Base-by-base conservation (phyloP, 2,113 vertebrate genomes). In the Monarcha castaneiventris region DNA sequence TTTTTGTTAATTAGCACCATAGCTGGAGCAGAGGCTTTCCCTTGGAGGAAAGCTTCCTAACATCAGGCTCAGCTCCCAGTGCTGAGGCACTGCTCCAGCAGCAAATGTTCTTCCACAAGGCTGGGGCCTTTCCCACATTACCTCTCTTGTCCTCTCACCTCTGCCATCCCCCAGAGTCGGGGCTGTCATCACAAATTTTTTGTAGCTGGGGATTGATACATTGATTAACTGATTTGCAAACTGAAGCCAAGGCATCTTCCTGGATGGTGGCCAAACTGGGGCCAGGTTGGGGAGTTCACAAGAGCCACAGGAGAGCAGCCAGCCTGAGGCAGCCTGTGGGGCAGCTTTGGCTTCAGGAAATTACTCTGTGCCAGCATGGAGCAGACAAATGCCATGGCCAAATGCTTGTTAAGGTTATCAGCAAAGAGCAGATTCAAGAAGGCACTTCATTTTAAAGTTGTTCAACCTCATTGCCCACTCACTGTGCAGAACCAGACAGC, bases 51-150 rank as follows among this genome's bases (percentile, higher is more conserved):
- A 44, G 10, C 44, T 87, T 89, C 48, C 37, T 26, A 79, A 44
- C 2, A 0, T 32, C 30, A 46, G 78, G 74, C 32, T 73, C 41
- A n/a, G 16, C 17, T 79, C 56, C 10, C 58, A 49, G 25, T 1
- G 0, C 30, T 43, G 30, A 91, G 52, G 15, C 0, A 0, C 21
- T 63, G 8, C 16, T 64, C 35, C 54, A 46, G 41, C 1, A 3
- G 32, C 49, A 91, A 68, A 82, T 14, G 10, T 3, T 48, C 20
- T 62, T 80, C 22, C 32, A 37, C 23, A 35, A 68, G 41, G 17
- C 46, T 68, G 30, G 5, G 20, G 3, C 16, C 84, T 76, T 63
- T 75, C 62, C 48, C 20, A 49, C 6, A 8, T 58, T 66, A 17
- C 11, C 13, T n/a, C 5, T 75, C 58, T 43, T n/a, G 6, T 46